Evolutionary conservation across 1,140 invertebrate species (phyloP), one percentile per base, ranked within the genome.

Genomic region (Chionoecetes opilio): DNA sequence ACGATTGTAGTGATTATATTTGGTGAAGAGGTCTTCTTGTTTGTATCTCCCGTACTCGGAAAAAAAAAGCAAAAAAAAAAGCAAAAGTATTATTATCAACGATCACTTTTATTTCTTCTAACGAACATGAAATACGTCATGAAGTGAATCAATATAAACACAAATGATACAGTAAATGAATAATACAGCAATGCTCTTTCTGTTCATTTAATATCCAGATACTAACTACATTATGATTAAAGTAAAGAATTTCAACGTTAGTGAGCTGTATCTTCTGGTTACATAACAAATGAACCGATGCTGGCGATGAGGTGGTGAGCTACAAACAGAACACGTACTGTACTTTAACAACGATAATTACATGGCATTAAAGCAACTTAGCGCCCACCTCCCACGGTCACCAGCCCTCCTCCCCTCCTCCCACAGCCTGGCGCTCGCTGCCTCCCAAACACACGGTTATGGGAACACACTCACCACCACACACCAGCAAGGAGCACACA

Each of bases 391-490:
- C 63, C 63, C 63, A 26, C 21, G 21, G 8, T 26, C n/a, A 75
- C 26, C 11, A 75, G 21, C 63, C 6, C 63, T 26, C 53, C 53
- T 26, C 21, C n/a, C 0, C 46, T 3, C 46, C 46, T 53, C 46
- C 46, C 38, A 9, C 21, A 14, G 11, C 46, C 46, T 11, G 2
- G 46, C 46, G n/a, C 46, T 53, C 46, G 46, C 46, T 53, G 46
- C 63, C 63, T n/a, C n/a, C n/a, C 63, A 75, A 21, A 75, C 63
- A 75, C 63, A 75, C 63, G 63, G n/a, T 75, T 75, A 75, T 75
- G 63, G n/a, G 63, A 21, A 11, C 63, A 75, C 63, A n/a, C n/a
- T 75, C 63, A 3, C 11, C 63, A 21, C 63, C n/a, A 21, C 63
- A 75, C 63, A 75, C 63, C 63, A 75, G 6, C 63, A 75, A 75